Evolutionary conservation across 2,797 vertebrate species (phyloP), one percentile per base, ranked within the genome.

Genomic region (Tympanoctomys barrerae): DNA sequence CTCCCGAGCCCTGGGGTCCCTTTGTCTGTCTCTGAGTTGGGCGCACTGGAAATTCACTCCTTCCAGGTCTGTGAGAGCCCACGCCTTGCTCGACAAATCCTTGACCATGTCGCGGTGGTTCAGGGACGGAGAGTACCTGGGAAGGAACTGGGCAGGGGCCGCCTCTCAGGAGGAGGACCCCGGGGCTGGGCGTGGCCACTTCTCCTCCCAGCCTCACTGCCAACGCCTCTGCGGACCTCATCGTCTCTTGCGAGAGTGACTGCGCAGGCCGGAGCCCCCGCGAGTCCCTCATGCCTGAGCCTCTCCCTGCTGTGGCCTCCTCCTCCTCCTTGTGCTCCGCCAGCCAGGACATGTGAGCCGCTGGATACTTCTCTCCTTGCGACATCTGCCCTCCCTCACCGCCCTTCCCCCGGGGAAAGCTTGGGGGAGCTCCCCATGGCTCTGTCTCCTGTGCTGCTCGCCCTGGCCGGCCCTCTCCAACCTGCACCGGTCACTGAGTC

Each of bases 211-310:
- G 42, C 26, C 28, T 79, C 49, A 42, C n/a, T 36, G n/a, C 33
- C 2, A 33, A 61, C 10, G 11, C 13, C 28, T 42, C n/a, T 86
- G 28, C 59, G 10, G 24, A 2, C 36, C 89, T 0, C 24, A 4
- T 75, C 66, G 0, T 57, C 12, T 26, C 11, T 26, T 0, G 0
- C 21, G 18, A 21, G 26, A 28, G 46, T 22, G n/a, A 5, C 62
- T 49, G 62, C 84, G n/a, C 31, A 75, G n/a, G 42, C 54, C 62
- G 16, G 19, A 61, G 39, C 61, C 33, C 26, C 61, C 71, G 52
- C 22, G 33, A 16, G 39, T 54, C 26, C 11, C 9, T 7, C 0
- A 7, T 59, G 31, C 28, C 59, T 19, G 11, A 66, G 68, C 22
- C 14, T 4, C n/a, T 73, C 68, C 9, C 7, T 39, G 42, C 14